phyloP scores from a whole-genome alignment of 2,888 invertebrate species.

The Ectropis crepuscularia region DNA sequence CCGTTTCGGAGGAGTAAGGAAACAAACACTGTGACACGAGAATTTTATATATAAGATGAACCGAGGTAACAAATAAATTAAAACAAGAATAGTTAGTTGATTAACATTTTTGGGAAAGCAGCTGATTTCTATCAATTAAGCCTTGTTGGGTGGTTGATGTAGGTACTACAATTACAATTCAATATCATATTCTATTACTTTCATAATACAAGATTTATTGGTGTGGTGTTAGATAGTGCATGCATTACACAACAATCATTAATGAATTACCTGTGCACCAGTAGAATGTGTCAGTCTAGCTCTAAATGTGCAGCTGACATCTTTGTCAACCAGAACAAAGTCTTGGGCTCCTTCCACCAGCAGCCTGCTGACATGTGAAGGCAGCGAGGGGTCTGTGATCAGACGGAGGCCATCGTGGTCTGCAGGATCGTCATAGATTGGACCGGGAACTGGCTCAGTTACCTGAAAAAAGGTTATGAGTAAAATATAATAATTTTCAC shows the following conservation, averaged over 20 bases:
- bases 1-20: no score
- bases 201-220: no score
- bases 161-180: no score
- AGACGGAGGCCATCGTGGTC: conserved; percentile 69
- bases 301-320: conserved; percentile 69
- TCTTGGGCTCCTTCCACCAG: conserved; percentile 66
- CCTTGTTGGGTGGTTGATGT: no score
- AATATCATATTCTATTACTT: no score
- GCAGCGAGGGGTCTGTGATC: conserved; percentile 69
- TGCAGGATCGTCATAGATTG: conserved; percentile 66
- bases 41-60: no score
- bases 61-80: no score
- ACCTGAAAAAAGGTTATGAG: conserved; percentile 46
- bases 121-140: no score
- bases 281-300: conserved; percentile 54
- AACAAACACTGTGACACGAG: no score
- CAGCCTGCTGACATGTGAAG: conserved; percentile 60
- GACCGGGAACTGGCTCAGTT: conserved; percentile 61
- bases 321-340: conserved; percentile 66
- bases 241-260: not conserved
- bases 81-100: no score
- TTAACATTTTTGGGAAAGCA: no score
- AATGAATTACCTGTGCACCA: conserved; percentile 56
- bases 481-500: not conserved
- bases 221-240: no score